phyloP scores from a whole-genome alignment of 2,797 vertebrate species.

The Smutsia gigantea region DNA sequence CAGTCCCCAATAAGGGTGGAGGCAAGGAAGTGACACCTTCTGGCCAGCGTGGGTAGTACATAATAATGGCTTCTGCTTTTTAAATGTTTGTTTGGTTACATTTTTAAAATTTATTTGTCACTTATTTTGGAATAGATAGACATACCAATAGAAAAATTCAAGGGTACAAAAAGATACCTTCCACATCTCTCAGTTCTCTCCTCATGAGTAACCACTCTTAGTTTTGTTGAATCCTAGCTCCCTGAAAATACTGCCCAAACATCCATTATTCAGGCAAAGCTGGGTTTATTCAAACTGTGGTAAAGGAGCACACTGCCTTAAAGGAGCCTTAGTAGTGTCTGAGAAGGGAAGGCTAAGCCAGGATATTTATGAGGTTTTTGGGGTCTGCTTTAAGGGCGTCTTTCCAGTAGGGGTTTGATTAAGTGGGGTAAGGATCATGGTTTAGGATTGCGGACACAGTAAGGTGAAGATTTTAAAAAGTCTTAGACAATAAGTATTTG shows the following conservation, averaged over 20 bases:
- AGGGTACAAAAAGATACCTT: background rate
- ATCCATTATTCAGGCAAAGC: background rate
- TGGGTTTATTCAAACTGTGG: background rate
- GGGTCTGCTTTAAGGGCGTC: background rate
- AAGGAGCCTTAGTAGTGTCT: background rate
- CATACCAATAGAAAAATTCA: background rate
- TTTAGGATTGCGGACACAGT: background rate
- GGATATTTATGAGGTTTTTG: background rate
- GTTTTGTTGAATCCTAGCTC: background rate
- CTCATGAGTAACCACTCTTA: background rate
- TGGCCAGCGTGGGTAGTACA: background rate
- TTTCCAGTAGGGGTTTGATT: background rate
- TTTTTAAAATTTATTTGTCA: background rate
- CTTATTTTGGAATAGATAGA: conserved; percentile 14
- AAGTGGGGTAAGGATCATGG: background rate
- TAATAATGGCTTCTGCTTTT: background rate
- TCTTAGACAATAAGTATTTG: background rate
- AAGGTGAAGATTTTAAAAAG: background rate
- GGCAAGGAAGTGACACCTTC: background rate
- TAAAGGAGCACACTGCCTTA: background rate
- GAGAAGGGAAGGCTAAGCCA: background rate
- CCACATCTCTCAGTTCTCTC: background rate
- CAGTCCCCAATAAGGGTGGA: background rate
- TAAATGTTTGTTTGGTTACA: background rate
- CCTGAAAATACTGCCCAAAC: background rate